phyloP scores from a whole-genome alignment of 2,797 vertebrate genomes.

The Coregonus ussuriensis region DNA sequence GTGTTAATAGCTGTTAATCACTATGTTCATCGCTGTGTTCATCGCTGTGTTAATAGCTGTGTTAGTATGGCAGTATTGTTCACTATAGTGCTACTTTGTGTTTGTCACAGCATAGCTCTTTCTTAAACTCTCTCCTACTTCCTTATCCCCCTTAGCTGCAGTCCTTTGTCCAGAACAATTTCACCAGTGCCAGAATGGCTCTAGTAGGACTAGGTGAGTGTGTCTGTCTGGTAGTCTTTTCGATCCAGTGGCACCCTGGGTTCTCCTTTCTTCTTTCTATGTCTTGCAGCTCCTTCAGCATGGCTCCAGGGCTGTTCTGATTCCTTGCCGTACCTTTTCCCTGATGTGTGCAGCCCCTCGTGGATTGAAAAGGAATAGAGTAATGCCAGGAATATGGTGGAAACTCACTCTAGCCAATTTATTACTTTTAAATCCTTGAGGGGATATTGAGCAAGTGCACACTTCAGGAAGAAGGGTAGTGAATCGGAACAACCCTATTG shows the following conservation, averaged over 20 bases:
- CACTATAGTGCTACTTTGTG: not conserved
- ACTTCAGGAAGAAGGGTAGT: not conserved
- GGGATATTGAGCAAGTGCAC: not conserved
- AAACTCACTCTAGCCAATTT: not conserved
- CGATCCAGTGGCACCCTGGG: not conserved
- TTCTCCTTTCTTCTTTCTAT: not conserved
- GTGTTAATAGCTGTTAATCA: not conserved
- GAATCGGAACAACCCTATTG: not conserved
- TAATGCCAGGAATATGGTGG: not conserved
- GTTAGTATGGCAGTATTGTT: not conserved
- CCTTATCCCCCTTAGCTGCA: conserved; percentile 79
- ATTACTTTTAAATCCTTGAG: not conserved
- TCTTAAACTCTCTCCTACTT: conserved; percentile 3
- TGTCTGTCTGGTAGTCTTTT: not conserved
- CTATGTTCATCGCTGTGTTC: too few relatives aligned
- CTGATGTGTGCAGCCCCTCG: not conserved
- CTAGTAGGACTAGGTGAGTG: conserved; percentile 88
- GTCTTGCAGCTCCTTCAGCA: not conserved
- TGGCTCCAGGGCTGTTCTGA: not conserved
- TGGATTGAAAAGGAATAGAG: too few relatives aligned
- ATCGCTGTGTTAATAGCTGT: not conserved
- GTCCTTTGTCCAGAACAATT: conserved; percentile 85
- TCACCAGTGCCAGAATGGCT: conserved; percentile 89
- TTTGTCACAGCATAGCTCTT: not conserved
- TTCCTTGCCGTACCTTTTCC: not conserved